Evolutionary conservation across 2,888 invertebrate genomes (phyloP).

Genomic region (Teleogryllus oceanicus): DNA sequence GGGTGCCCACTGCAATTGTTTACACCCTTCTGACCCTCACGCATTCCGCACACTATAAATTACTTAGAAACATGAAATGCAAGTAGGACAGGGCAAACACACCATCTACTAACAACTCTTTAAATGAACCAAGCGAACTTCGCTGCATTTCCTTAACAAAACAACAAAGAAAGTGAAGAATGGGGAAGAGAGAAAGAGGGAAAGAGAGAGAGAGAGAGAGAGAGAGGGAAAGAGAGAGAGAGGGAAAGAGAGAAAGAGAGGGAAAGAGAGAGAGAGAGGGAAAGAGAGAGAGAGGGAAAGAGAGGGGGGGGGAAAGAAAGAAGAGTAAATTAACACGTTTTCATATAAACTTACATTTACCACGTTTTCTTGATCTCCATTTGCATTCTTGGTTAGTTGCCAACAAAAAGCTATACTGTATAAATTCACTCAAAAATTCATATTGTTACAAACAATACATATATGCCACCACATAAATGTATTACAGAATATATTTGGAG

Average conservation of each 20-base stretch:
- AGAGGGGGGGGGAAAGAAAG: background rate
- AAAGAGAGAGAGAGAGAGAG: too few species aligned
- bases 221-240: too few species aligned
- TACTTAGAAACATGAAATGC: background rate
- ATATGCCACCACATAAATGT: too few species aligned
- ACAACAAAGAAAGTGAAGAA: background rate
- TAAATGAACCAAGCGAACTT: too few species aligned
- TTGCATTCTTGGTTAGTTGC: too few species aligned
- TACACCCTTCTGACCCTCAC: background rate
- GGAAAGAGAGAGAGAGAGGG: too few species aligned
- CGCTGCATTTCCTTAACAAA: background rate
- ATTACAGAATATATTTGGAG: too few species aligned
- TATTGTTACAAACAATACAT: too few species aligned
- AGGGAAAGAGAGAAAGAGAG: too few species aligned
- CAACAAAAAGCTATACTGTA: too few species aligned
- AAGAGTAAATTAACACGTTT: slow-evolving; percentile 12
- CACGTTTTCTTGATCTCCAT: too few species aligned
- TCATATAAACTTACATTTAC: slow-evolving; percentile 21
- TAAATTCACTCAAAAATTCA: too few species aligned
- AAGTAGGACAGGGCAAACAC: background rate
- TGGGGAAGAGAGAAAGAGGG: background rate
- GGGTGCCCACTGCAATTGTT: background rate
- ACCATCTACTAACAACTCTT: background rate
- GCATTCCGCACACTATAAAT: background rate
- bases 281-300: background rate